These are phyloP conservation scores for Macrotrachela quadricornifera DNA, from an alignment of 1,140 invertebrate genomes.

Conservation along the genomic window DNA sequence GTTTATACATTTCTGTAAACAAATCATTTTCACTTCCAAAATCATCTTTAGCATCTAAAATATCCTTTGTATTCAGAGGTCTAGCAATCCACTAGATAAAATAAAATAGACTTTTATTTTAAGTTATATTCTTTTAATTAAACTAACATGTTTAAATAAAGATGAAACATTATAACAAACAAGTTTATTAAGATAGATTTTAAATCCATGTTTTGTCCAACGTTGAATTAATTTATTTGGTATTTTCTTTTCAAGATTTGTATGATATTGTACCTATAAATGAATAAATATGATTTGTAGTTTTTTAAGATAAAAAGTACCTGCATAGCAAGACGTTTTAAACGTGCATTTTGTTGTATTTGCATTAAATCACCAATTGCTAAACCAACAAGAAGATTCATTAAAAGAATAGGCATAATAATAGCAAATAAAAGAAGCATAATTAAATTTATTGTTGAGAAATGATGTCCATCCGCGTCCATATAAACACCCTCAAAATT, in stretches of 20 bases:
- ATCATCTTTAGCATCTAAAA: no score
- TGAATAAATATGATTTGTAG: no score
- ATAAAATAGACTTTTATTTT: no score
- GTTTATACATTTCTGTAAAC: no score
- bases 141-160: no score
- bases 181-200: no score
- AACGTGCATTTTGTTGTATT: constrained; percentile 58
- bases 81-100: no score
- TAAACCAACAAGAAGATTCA: constrained; percentile 68
- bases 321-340: constrained; percentile 71
- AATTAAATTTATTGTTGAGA: constrained; percentile 28
- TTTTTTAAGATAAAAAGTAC: constrained; percentile 27
- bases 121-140: no score
- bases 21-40: no score
- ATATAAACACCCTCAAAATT: background rate
- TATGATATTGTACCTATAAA: constrained; percentile 41
- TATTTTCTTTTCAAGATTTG: constrained; percentile 57
- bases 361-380: constrained; percentile 74
- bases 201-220: no score
- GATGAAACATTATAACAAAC: no score
- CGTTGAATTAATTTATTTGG: constrained; percentile 27
- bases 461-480: background rate
- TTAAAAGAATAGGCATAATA: constrained; percentile 66
- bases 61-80: no score
- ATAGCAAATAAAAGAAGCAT: constrained; percentile 63